Evolutionary conservation across 2,113 vertebrate genomes (phyloP).

Genomic region (Lepisosteus oculatus): DNA sequence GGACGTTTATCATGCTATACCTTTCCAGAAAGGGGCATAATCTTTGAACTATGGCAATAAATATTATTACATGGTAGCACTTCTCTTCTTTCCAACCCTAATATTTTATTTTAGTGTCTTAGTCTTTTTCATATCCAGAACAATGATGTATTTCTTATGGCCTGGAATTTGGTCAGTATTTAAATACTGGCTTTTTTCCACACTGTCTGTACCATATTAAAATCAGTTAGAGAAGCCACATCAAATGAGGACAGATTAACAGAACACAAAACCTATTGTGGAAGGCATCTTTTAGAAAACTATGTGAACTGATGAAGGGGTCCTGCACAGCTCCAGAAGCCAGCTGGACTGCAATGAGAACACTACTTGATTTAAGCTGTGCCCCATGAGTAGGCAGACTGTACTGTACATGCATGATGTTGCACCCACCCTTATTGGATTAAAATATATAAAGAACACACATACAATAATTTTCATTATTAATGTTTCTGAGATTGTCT

Average conservation of each 20-base stretch:
- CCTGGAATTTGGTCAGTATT: background rate
- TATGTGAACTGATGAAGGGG: background rate
- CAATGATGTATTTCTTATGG: slow-evolving; percentile 12
- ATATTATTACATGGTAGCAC: slow-evolving; percentile 9
- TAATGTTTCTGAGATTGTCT: no score
- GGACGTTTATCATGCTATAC: slow-evolving; percentile 25
- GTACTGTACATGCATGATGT: background rate
- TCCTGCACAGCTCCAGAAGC: background rate
- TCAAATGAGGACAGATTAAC: background rate
- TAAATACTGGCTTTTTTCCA: background rate
- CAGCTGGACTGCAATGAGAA: background rate
- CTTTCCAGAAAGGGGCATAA: slow-evolving; percentile 6
- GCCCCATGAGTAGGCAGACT: background rate
- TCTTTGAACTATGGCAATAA: slow-evolving; percentile 9
- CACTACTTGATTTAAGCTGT: background rate
- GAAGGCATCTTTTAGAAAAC: background rate
- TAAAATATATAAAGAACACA: no score
- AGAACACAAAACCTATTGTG: background rate
- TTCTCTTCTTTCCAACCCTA: background rate
- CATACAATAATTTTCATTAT: no score
- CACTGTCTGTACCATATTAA: background rate
- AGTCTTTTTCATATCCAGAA: background rate
- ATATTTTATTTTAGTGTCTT: background rate
- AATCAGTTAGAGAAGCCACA: background rate
- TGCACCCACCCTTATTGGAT: no score